Base-by-base conservation (phyloP, 2,888 invertebrate genomes). In the Hirudinaria manillensis region DNA sequence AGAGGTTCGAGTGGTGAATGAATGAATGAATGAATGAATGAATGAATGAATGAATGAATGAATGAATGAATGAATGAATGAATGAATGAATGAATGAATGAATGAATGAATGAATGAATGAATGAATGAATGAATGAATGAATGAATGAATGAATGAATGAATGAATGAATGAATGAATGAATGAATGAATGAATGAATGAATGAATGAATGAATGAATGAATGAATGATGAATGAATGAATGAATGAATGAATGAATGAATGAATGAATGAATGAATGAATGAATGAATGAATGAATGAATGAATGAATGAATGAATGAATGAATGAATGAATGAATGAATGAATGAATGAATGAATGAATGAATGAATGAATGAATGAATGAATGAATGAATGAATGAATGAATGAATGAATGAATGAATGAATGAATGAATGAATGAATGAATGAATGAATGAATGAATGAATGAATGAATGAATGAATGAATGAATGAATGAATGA, bases 11-110 rank as follows among this genome's bases (percentile, higher is more conserved):
- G 21, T 19, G 10, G 24, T 24, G 29, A 24, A 67, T 67, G 67
- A 67, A 67, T 67, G 67, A 67, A 67, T 67, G 67, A 67, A 32
- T 67, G 67, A 67, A 67, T 67, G 67, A 67, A 67, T 67, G 67
- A 67, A 67, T 67, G 67, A 67, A 67, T 67, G 67, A 67, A 67
- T 67, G 67, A 67, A 67, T 67, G 67, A 67, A 67, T 67, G 67
- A 67, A 67, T 67, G 67, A 67, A 67, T 67, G 67, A 67, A 67
- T 67, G 67, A 67, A 67, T 67, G 67, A 67, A 67, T 67, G 67
- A 67, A 7, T 67, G 67, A 67, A 67, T 67, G 67, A 67, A 67
- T 67, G 67, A 67, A 65, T 65, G 66, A 65, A 65, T 65, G 66
- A 65, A 65, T 67, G 67, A 67, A 67, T 67, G 67, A 67, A 67